These are phyloP conservation scores for Hylyphantes graminicola DNA, from an alignment of 1,140 invertebrate species.

Conservation along the genomic window DNA sequence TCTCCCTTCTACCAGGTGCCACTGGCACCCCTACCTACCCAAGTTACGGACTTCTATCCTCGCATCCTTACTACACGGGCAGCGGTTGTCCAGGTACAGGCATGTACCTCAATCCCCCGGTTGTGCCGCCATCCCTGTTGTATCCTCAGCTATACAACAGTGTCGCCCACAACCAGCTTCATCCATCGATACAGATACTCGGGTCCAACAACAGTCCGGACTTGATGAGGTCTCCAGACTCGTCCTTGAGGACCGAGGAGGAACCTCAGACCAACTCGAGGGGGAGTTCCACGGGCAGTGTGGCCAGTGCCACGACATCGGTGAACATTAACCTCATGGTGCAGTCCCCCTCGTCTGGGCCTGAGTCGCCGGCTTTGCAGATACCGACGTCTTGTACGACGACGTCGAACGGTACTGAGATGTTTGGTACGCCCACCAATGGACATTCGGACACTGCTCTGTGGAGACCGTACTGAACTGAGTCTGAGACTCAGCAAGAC, in stretches of 20 bases:
- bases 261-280: slow-evolving; percentile 29
- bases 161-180: slow-evolving; percentile 80
- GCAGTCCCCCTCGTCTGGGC: slow-evolving; percentile 20
- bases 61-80: slow-evolving; percentile 58
- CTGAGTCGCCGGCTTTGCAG: background rate
- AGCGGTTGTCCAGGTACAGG: slow-evolving; percentile 64
- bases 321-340: slow-evolving; percentile 1
- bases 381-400: slow-evolving; percentile 24
- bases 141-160: slow-evolving; percentile 82
- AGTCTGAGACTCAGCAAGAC: too few species aligned
- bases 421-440: slow-evolving; percentile 54
- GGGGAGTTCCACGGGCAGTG: slow-evolving; percentile 43
- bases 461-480: slow-evolving; percentile 68
- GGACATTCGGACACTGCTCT: slow-evolving; percentile 66
- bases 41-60: slow-evolving; percentile 58
- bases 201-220: slow-evolving; percentile 62
- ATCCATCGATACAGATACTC: slow-evolving; percentile 72
- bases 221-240: slow-evolving; percentile 15
- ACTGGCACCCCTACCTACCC: slow-evolving; percentile 8
- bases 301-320: background rate
- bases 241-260: slow-evolving; percentile 17
- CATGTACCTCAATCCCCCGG: slow-evolving; percentile 65
- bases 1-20: slow-evolving; percentile 43
- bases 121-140: slow-evolving; percentile 75
- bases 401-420: slow-evolving; percentile 46